Base-by-base conservation (phyloP, 1,140 invertebrate genomes). In the Drosophila azteca region DNA sequence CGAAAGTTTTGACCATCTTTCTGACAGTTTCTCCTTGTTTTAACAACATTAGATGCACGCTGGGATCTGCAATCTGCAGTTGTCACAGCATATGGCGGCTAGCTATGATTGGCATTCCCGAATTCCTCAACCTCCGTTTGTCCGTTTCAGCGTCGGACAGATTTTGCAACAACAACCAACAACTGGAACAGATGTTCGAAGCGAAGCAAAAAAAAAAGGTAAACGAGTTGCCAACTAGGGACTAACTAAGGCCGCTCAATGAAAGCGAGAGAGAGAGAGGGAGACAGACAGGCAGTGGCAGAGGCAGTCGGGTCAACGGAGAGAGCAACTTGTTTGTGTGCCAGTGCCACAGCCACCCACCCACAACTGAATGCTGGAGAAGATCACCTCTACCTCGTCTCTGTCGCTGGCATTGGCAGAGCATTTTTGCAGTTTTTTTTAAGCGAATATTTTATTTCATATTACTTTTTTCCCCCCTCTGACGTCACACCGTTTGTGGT, bases 151-250 rank as follows among this genome's bases (percentile, higher is more conserved):
- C 57, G 68, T 71, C 55, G 17, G 17, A 20, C 65, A 78, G 59
- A 78, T 72, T 84, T 79, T 79, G 66, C 71, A 70, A 51, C 70
- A 75, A 50, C 77, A 80, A 61, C 65, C 24, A 81, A 87, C 71
- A 85, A 80, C 57, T 76, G 63, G 77, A 85, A 85, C 82, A 87
- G 81, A 84, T 84, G 80, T 77, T 80, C 63, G 50, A 31, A 69
- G 78, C 58, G 53, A 72, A 67, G 63, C 81, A 49, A 59, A 78
- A 55, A n/a, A n/a, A 74, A 76, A 87, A 85, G 82, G 82, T 87
- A 85, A 85, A 85, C 82, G 82, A 88, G 82, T 85, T 85, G 82
- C 78, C 61, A 85, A 87, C 73, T 75, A 53, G 63, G 72, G 70
- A 54, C 15, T 35, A 22, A 15, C 66, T 68, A 69, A 69, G 66